phyloP scores from a whole-genome alignment of 2,797 vertebrate genomes.

The Peromyscus melanophrys region DNA sequence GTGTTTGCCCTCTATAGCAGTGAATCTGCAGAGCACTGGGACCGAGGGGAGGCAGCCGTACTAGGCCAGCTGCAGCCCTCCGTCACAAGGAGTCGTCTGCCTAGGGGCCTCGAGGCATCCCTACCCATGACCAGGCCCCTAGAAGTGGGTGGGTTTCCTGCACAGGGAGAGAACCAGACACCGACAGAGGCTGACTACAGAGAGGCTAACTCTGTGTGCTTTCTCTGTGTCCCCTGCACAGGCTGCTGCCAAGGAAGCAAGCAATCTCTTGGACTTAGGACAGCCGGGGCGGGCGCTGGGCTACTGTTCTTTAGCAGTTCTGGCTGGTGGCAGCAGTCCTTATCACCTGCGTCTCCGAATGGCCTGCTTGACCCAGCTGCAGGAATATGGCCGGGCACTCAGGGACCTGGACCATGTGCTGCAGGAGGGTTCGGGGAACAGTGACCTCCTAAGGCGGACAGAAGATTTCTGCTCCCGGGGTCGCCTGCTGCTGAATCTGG shows the following conservation, averaged over 20 bases:
- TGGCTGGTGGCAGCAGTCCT: slow-evolving; percentile 86
- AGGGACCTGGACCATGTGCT: slow-evolving; percentile 93
- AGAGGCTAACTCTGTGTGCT: fast-evolving
- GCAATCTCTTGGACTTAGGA: slow-evolving; percentile 84
- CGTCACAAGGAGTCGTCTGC: no score
- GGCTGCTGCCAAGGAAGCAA: slow-evolving; percentile 94
- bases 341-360: slow-evolving; percentile 92
- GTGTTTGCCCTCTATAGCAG: background rate
- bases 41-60: no score
- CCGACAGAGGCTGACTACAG: background rate
- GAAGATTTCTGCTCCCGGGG: slow-evolving; percentile 94
- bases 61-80: no score
- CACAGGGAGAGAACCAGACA: background rate
- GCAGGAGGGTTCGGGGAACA: slow-evolving; percentile 80
- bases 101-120: background rate
- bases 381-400: slow-evolving; percentile 89
- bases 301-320: slow-evolving; percentile 93
- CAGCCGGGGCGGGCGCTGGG: slow-evolving; percentile 90
- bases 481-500: slow-evolving; percentile 89
- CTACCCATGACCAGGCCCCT: background rate
- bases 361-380: slow-evolving; percentile 91
- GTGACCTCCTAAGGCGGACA: slow-evolving; percentile 82
- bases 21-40: background rate
- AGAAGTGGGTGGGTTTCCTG: background rate
- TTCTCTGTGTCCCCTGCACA: slow-evolving; percentile 76